phyloP scores from a whole-genome alignment of 1,140 invertebrate genomes.

The Linepithema humile region DNA sequence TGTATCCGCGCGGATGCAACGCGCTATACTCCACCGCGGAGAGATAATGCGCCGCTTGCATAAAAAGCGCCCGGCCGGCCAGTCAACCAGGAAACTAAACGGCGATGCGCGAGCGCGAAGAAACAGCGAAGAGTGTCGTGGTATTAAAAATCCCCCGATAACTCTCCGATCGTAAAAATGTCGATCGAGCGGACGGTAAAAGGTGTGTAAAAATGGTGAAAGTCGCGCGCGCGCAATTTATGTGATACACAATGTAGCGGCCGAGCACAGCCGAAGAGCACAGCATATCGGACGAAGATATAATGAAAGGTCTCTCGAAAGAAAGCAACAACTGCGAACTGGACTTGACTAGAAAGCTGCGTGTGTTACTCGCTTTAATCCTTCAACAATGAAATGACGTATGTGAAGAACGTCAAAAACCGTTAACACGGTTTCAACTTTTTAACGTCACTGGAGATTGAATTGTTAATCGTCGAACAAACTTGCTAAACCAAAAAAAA shows the following conservation, averaged over 20 bases:
- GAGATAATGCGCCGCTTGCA: neutral
- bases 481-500: neutral
- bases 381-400: neutral
- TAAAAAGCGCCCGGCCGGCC: neutral
- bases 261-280: neutral
- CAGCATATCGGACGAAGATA: constrained; percentile 25
- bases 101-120: neutral
- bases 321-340: constrained; percentile 45
- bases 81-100: constrained; percentile 36
- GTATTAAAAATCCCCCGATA: neutral
- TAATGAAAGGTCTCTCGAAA: constrained; percentile 47
- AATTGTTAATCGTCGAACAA: neutral
- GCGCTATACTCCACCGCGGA: neutral
- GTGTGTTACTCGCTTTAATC: neutral
- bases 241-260: constrained; percentile 6
- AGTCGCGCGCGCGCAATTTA: constrained; percentile 43
- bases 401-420: neutral
- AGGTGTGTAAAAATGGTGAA: constrained; percentile 63
- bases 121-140: constrained; percentile 29
- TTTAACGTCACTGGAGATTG: neutral
- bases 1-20: neutral
- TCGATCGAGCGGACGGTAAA: neutral
- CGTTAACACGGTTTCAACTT: neutral
- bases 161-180: neutral
- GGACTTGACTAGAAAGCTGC: constrained; percentile 38